Conservation (phyloP, 2,888 invertebrate genomes). For the Ennomos fuscantarius region DNA sequence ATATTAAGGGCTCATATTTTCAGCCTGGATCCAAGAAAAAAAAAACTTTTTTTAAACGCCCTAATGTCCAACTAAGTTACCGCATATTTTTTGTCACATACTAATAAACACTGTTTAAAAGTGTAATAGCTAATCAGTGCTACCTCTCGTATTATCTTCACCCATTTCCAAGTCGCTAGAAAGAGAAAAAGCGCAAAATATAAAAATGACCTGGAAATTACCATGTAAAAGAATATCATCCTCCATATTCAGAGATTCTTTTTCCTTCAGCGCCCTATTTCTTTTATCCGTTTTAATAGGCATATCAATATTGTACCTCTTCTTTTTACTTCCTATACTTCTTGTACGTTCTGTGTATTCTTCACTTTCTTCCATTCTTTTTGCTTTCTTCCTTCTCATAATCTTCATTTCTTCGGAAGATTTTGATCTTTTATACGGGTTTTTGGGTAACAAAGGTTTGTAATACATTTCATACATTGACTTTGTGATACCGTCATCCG, state of each 20-base stretch:
- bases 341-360: conserved; percentile 27
- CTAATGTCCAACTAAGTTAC: too few species aligned
- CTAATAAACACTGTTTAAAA: too few species aligned
- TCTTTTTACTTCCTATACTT: conserved; percentile 30
- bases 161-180: neutral
- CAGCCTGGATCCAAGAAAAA: too few species aligned
- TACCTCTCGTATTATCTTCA: too few species aligned
- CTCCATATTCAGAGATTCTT: conserved; percentile 14
- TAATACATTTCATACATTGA: conserved; percentile 80
- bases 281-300: conserved; percentile 39
- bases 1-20: too few species aligned
- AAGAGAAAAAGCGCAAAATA: neutral
- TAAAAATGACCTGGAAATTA: neutral
- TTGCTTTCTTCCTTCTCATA: conserved; percentile 33
- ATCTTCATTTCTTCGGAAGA: neutral
- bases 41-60: too few species aligned
- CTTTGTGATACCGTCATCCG: conserved; percentile 70
- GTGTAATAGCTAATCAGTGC: too few species aligned
- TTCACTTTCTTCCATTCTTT: conserved; percentile 35
- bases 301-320: conserved; percentile 34
- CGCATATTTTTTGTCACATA: too few species aligned
- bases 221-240: conserved; percentile 15
- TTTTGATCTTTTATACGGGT: conserved; percentile 30
- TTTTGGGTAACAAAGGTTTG: conserved; percentile 44
- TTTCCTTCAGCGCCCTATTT: conserved; percentile 14